Conservation (phyloP, 2,797 vertebrate genomes). For the Discoglossus pictus region DNA sequence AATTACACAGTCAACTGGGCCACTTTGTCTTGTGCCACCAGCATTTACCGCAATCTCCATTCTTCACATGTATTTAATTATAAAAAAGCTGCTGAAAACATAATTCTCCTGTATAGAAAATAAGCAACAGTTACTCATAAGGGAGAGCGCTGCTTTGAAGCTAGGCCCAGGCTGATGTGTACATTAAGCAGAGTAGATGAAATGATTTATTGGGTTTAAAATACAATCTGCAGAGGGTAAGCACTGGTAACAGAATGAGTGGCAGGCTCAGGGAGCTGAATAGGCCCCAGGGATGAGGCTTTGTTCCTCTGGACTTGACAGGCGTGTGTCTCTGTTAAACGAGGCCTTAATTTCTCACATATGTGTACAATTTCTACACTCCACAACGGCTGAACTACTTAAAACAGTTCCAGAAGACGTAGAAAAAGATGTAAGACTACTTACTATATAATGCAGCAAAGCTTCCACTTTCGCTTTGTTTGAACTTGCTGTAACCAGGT, state of each 20-base stretch:
- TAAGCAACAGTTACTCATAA: conserved; percentile 52
- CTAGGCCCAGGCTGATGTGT: conserved; percentile 56
- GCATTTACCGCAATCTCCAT: background rate
- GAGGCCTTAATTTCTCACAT: conserved; percentile 92
- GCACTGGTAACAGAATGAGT: conserved; percentile 80
- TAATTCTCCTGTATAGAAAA: conserved; percentile 52
- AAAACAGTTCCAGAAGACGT: conserved; percentile 74
- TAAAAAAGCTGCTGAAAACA: conserved; percentile 58
- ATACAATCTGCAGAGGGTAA: conserved; percentile 74
- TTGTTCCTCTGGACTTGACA: conserved; percentile 89
- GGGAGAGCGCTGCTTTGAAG: conserved; percentile 63
- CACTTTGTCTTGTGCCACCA: too few species aligned
- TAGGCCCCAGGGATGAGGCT: conserved; percentile 77
- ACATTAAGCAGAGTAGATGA: conserved; percentile 75
- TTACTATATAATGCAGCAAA: conserved; percentile 59
- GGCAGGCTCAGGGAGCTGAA: conserved; percentile 75
- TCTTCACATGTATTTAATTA: conserved; percentile 48
- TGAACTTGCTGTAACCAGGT: conserved; percentile 64
- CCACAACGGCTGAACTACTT: conserved; percentile 83
- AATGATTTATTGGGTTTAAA: conserved; percentile 81
- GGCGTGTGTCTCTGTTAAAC: conserved; percentile 93
- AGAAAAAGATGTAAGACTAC: conserved; percentile 76
- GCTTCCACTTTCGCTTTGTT: conserved; percentile 58
- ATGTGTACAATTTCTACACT: conserved; percentile 87
- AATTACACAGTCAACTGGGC: too few species aligned